Evolutionary conservation across 2,888 invertebrate species (phyloP).

Genomic region (Gastracanthus pulcherrimus): DNA sequence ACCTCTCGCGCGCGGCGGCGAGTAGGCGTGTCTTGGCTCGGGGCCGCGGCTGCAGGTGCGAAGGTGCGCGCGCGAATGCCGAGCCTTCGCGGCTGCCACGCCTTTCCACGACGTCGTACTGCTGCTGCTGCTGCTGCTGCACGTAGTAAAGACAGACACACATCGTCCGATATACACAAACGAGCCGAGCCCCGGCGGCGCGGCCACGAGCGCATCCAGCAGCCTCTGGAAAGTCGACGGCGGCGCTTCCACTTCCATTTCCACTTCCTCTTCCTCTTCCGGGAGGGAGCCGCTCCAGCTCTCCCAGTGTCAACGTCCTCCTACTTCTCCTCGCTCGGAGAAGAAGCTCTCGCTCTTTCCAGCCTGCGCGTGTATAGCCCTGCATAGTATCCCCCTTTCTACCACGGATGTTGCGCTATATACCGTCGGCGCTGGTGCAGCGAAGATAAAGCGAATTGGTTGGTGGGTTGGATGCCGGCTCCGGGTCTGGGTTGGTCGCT

Average conservation of each 20-base stretch:
- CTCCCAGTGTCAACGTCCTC: constrained; percentile 61
- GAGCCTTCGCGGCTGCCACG: constrained; percentile 70
- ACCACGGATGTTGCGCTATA: constrained; percentile 11
- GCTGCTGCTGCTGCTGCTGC: neutral
- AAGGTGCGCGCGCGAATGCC: constrained; percentile 73
- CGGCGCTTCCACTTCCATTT: too few species aligned
- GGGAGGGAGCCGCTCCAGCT: constrained; percentile 59
- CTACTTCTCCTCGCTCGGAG: constrained; percentile 37
- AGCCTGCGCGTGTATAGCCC: too few species aligned
- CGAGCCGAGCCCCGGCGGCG: too few species aligned
- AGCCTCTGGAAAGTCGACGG: too few species aligned
- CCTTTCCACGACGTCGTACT: constrained; percentile 67
- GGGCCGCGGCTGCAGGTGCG: constrained; percentile 76
- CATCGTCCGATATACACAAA: too few species aligned
- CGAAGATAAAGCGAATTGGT: constrained; percentile 23
- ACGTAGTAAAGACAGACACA: too few species aligned
- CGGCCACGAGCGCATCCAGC: too few species aligned
- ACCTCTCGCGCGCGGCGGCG: constrained; percentile 50
- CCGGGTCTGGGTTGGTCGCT: neutral
- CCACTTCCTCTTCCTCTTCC: constrained; percentile 48
- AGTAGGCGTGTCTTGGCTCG: constrained; percentile 76
- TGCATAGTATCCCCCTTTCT: too few species aligned
- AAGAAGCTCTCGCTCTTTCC: constrained; percentile 36
- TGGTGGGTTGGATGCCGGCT: neutral
- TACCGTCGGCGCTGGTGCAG: constrained; percentile 15